Evolutionary conservation across 1,140 invertebrate genomes (phyloP), one percentile per base, ranked within the genome.

Genomic region (Dermatophagoides farinae): DNA sequence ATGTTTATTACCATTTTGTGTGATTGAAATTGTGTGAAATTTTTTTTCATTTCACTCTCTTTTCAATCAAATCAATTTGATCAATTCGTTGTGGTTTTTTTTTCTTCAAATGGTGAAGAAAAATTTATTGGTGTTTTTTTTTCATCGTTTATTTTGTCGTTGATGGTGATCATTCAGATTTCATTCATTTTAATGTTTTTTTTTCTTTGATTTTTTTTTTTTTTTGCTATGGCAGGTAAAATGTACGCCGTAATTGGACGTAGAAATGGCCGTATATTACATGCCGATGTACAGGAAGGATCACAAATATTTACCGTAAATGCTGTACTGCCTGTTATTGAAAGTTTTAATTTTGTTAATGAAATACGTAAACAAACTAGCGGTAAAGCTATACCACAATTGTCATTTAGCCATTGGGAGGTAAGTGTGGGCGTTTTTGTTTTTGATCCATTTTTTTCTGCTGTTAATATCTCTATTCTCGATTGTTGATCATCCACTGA

Each of bases 341-440:
- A 98, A 73, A 97, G 91, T 72, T 95, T 97, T 75, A 82, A 86
- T 61, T 88, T 98, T 72, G 85, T 87, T 8, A 82, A 88, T 52
- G 88, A 93, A 72, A 80, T 97, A 61, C 69, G 79, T 20, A 95
- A 89, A 68, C 85, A 90, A 72, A 97, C 92, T 37, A 96, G 89
- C 63, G 95, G 95, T 25, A 76, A 95, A 60, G 93, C 93, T 8
- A 85, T 83, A 72, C 91, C 92, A 12, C 92, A 96, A 72, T 78
- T 98, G 60, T 79, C 88, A 64, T 98, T 97, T 75, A 92, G 87
- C 70, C 90, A 96, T 72, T 99, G 92, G 87, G 89, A 97, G 82
- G 86, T 87, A 73, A 77, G 74, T 67, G 57, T 54, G n/a, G n/a
- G 43, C n/a, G 43, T n/a, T 44, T 12, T 44, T 44, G 43, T 14